phyloP scores from a whole-genome alignment of 2,113 vertebrate genomes.

The Ariopsis seemanni region DNA sequence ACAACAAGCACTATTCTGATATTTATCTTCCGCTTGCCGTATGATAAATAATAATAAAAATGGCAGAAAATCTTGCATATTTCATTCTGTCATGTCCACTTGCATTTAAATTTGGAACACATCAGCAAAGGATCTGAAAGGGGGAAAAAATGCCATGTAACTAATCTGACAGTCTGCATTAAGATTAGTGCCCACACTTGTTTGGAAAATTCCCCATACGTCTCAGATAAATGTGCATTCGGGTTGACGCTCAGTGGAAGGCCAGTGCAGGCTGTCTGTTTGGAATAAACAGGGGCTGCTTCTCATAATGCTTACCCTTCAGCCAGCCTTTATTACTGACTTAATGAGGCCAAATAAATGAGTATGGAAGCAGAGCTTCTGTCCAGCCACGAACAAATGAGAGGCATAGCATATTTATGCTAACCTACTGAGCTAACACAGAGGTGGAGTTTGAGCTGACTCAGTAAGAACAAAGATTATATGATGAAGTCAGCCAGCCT shows the following conservation, averaged over 20 bases:
- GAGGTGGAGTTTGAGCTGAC: not conserved
- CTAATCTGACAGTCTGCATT: slow-evolving; percentile 45
- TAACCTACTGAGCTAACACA: slow-evolving; percentile 9
- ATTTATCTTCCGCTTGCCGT: not conserved
- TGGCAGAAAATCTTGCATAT: slow-evolving; percentile 24
- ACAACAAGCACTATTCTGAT: not conserved
- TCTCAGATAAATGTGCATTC: slow-evolving; percentile 36
- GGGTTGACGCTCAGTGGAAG: slow-evolving; percentile 5
- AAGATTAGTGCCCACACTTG: slow-evolving; percentile 31
- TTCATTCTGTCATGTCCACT: slow-evolving; percentile 42
- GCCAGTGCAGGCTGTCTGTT: slow-evolving; percentile 28
- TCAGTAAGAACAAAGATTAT: not conserved
- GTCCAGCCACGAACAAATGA: slow-evolving; percentile 18
- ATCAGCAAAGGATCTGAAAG: slow-evolving; percentile 18
- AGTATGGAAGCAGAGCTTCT: slow-evolving; percentile 21
- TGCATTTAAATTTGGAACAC: not conserved
- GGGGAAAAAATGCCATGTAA: slow-evolving; percentile 30
- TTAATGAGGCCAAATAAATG: slow-evolving; percentile 53
- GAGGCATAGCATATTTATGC: slow-evolving; percentile 22
- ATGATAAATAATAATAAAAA: slow-evolving; percentile 7
- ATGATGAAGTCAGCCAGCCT: not conserved
- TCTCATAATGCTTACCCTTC: slow-evolving; percentile 39
- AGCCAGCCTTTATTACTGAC: slow-evolving; percentile 54
- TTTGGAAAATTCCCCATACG: slow-evolving; percentile 43
- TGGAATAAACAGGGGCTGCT: slow-evolving; percentile 39